Conservation (phyloP, 1,140 invertebrate genomes). For the Lordiphosa collinella region DNA sequence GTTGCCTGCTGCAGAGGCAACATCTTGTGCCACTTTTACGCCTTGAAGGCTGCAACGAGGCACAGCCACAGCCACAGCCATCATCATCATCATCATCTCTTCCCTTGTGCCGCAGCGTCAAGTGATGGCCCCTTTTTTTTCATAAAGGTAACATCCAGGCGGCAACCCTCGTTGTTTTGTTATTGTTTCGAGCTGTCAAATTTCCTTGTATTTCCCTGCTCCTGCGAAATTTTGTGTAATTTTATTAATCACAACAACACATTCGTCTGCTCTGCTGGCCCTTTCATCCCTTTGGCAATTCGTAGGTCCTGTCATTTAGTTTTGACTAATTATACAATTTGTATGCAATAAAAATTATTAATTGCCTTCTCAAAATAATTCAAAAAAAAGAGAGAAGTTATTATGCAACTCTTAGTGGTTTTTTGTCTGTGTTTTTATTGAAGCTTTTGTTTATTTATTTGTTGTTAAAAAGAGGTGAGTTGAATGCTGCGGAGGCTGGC, state of each 20-base stretch:
- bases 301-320: slow-evolving; percentile 51
- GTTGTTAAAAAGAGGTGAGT: slow-evolving; percentile 12
- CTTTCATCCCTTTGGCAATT: slow-evolving; percentile 46
- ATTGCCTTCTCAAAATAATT: slow-evolving; percentile 32
- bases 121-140: slow-evolving; percentile 61
- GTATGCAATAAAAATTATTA: slow-evolving; percentile 74
- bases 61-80: slow-evolving; percentile 16
- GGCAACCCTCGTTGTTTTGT: slow-evolving; percentile 30
- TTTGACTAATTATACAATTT: slow-evolving; percentile 75
- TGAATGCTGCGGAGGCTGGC: slow-evolving; percentile 30
- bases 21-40: slow-evolving; percentile 43
- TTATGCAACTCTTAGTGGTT: slow-evolving; percentile 23
- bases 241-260: slow-evolving; percentile 77
- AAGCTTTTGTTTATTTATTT: slow-evolving; percentile 60
- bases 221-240: slow-evolving; percentile 60
- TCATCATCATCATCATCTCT: slow-evolving; percentile 3
- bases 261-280: no score
- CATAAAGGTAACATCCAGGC: slow-evolving; percentile 36
- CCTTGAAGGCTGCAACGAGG: slow-evolving; percentile 53
- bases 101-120: slow-evolving; percentile 49
- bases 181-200: slow-evolving; percentile 71
- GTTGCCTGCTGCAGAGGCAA: slow-evolving; percentile 42
- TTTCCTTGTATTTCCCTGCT: slow-evolving; percentile 40
- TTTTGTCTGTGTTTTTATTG: slow-evolving; percentile 25
- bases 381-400: slow-evolving; percentile 8